phyloP scores from a whole-genome alignment of 2,113 vertebrate species.

The Xyrauchen texanus region DNA sequence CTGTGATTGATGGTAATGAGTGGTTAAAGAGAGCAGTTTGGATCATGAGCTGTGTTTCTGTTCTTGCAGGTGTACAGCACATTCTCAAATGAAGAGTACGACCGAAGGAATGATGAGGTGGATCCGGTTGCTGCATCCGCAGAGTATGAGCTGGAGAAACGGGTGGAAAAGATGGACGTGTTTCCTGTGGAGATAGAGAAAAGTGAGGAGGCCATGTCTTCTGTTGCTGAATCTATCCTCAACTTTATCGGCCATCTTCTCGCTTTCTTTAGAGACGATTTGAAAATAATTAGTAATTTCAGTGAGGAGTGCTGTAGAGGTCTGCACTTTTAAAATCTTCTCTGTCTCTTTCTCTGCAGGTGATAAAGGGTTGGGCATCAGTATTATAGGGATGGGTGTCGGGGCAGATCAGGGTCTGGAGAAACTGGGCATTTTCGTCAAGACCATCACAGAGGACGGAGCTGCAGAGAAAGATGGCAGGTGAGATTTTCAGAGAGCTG shows the following conservation, averaged over 20 bases:
- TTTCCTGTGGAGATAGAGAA: conserved; percentile 92
- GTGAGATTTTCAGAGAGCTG: conserved; percentile 65
- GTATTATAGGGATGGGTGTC: conserved; percentile 94
- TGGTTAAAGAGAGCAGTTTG: neutral
- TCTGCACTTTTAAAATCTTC: no score
- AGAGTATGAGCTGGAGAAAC: conserved; percentile 91
- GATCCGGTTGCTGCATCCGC: conserved; percentile 91
- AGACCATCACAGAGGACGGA: conserved; percentile 89
- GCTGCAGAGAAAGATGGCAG: conserved; percentile 84
- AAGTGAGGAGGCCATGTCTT: conserved; percentile 66
- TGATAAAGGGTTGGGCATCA: conserved; percentile 90
- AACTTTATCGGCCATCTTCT: no score
- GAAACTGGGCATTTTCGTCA: conserved; percentile 93
- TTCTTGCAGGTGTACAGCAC: conserved; percentile 82
- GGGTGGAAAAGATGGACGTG: conserved; percentile 94
- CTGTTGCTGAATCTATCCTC: no score
- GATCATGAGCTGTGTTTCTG: neutral
- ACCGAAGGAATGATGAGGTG: conserved; percentile 90
- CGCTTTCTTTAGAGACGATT: no score
- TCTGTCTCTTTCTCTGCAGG: conserved; percentile 66
- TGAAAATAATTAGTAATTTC: no score
- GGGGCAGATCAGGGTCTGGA: conserved; percentile 92
- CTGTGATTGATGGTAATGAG: neutral
- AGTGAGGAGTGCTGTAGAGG: no score
- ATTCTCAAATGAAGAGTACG: conserved; percentile 92